Conservation (phyloP, 2,113 vertebrate species). For the Ophthalmolycus amberensis region DNA sequence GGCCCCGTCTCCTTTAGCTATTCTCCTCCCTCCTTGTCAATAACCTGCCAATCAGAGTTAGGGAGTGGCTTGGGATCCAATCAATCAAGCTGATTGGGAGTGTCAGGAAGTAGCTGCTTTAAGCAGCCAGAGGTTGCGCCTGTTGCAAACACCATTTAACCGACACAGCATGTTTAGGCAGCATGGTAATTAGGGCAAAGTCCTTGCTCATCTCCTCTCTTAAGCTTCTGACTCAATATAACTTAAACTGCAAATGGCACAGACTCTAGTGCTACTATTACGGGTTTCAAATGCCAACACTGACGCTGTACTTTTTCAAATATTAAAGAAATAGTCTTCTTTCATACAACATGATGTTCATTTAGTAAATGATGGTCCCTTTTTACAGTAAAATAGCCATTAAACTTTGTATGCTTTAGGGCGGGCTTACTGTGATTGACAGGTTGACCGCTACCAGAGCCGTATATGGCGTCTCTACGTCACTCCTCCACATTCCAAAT, state of each 20-base stretch:
- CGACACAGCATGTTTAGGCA: slow-evolving; percentile 75
- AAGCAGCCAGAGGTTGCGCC: slow-evolving; percentile 79
- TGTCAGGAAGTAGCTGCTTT: slow-evolving; percentile 83
- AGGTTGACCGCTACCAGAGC: too few relatives aligned
- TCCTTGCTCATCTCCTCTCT: slow-evolving; percentile 67
- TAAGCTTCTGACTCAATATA: slow-evolving; percentile 27
- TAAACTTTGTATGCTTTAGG: too few relatives aligned
- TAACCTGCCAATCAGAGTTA: slow-evolving; percentile 82
- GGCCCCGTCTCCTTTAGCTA: slow-evolving; percentile 49
- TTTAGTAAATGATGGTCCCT: too few relatives aligned
- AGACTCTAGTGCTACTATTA: background rate
- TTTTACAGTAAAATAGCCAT: too few relatives aligned
- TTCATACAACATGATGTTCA: too few relatives aligned
- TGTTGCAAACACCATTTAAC: slow-evolving; percentile 79
- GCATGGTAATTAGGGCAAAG: slow-evolving; percentile 75
- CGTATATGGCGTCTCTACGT: too few relatives aligned
- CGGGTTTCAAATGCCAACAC: slow-evolving; percentile 23
- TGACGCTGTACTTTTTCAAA: background rate
- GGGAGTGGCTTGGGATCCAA: slow-evolving; percentile 74
- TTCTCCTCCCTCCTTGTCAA: slow-evolving; percentile 69
- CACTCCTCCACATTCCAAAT: too few relatives aligned
- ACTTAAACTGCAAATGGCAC: slow-evolving; percentile 28
- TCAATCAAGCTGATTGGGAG: slow-evolving; percentile 85
- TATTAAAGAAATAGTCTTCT: too few relatives aligned
- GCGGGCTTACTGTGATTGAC: too few relatives aligned